Percentiles rank a stretch among this genome's conserved stretches.
Evolutionary conservation across 2,797 vertebrate genomes (phyloP).

Genomic region (Clarias platycephalus): DNA sequence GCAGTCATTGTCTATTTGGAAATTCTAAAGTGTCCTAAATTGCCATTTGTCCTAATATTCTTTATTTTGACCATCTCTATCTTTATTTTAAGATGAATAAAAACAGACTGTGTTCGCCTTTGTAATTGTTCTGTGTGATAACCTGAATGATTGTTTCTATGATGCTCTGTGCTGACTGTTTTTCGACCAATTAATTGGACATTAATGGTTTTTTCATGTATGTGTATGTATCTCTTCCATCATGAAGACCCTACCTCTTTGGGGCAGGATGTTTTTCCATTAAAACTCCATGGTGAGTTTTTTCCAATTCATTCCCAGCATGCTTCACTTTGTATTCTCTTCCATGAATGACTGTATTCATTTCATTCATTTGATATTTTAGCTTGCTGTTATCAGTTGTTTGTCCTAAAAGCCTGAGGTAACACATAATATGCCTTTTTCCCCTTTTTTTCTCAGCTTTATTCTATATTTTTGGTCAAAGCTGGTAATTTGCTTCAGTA

Average conservation of each 20-base stretch:
- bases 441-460: slow-evolving; percentile 31
- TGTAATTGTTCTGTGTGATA: neutral
- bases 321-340: slow-evolving; percentile 71
- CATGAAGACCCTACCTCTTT: slow-evolving; percentile 98
- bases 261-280: slow-evolving; percentile 99
- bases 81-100: neutral
- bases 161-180: slow-evolving; percentile 70
- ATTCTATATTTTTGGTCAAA: slow-evolving; percentile 13
- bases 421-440: slow-evolving; percentile 22
- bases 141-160: slow-evolving; percentile 40
- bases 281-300: slow-evolving; percentile 99
- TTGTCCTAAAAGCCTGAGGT: slow-evolving; percentile 30
- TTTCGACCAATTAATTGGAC: slow-evolving; percentile 71
- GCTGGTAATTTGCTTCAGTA: neutral
- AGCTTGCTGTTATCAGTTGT: slow-evolving; percentile 28
- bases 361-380: slow-evolving; percentile 61
- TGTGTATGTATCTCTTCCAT: slow-evolving; percentile 76
- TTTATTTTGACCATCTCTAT: neutral
- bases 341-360: slow-evolving; percentile 58
- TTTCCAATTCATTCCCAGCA: slow-evolving; percentile 81
- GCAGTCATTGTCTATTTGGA: neutral
- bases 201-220: slow-evolving; percentile 89
- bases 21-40: neutral
- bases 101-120: neutral
- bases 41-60: neutral